Base-by-base conservation (phyloP, 2,888 invertebrate genomes). In the Netelia melanura region DNA sequence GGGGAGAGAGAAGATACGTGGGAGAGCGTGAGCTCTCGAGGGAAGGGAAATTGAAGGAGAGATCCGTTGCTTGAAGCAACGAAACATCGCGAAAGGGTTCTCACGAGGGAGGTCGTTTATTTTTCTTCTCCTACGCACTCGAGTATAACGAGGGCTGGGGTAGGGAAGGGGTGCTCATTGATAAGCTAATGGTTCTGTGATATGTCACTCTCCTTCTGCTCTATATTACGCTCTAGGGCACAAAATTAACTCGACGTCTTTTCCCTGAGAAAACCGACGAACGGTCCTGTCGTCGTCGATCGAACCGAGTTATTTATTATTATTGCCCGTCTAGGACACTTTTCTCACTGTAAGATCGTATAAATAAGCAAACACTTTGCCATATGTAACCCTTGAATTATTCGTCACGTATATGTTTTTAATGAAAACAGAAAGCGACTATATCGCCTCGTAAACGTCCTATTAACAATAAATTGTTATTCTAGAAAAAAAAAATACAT, bases 171-270 rank as follows among this genome's bases (percentile, higher is more conserved):
- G 90, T 89, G 90, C 67, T 87, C 89, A 88, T 90, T 91, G 92
- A 92, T 93, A 91, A 91, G 90, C 91, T 91, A 92, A 93, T 93
- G 90, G 90, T 87, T 88, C 86, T 88, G 86, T 90, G 89, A 90
- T 90, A 89, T 88, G 85, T 87, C 83, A 72, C 87, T 87, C 76
- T 38, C 38, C 81, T 85, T 84, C 75, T 75, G 86, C 86, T 58
- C 30, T 38, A 11, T 64, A 8, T 62, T 44, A 52, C 30, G 11
- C 44, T 48, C 2, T 64, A 10, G 38, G n/a, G 30, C 23, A 23
- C 6, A 30, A 17, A 43, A 30, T 52, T 62, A 21, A 21, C 56
- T 43, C 52, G 44, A 11, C 54, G 56, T 84, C 6, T 38, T 38
- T 38, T 86, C 86, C 86, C 87, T 88, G 89, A 88, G 89, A 90